phyloP scores from a whole-genome alignment of 2,113 vertebrate species.

The Mola mola region DNA sequence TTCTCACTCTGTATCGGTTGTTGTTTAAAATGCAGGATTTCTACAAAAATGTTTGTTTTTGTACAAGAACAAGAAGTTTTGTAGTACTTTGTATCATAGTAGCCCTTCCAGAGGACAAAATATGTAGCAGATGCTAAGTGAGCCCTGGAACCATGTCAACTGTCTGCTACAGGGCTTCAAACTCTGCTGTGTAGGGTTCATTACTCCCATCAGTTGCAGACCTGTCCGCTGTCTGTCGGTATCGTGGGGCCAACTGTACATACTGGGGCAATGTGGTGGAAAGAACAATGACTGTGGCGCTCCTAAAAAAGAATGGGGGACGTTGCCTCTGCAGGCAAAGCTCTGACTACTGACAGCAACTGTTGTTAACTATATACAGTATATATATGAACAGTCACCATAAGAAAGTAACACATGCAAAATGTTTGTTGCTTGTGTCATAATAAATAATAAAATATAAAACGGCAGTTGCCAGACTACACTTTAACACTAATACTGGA shows the following conservation, averaged over 20 bases:
- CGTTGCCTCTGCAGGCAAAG: constrained; percentile 22
- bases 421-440: constrained; percentile 21
- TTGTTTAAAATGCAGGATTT: constrained; percentile 97
- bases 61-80: constrained; percentile 95
- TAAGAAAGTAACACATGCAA: constrained; percentile 34
- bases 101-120: constrained; percentile 71
- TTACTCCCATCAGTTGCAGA: constrained; percentile 55
- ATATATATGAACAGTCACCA: constrained; percentile 30
- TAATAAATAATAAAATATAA: too few species aligned
- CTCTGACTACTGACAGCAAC: neutral
- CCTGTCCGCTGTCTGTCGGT: constrained; percentile 38
- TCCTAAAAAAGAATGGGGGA: constrained; percentile 7
- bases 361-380: constrained; percentile 5
- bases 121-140: constrained; percentile 76
- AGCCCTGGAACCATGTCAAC: constrained; percentile 58
- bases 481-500: too few species aligned
- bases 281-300: constrained; percentile 23
- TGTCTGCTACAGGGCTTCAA: constrained; percentile 43
- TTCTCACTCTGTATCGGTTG: constrained; percentile 66
- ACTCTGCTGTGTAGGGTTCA: constrained; percentile 69
- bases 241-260: constrained; percentile 41
- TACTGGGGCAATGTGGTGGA: constrained; percentile 40
- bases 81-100: constrained; percentile 96
- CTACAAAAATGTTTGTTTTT: constrained; percentile 95
- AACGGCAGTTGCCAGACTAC: too few species aligned